Evolutionary conservation across 2,113 vertebrate species (phyloP), one percentile per base, ranked within the genome.

Genomic region (Rostratula benghalensis): DNA sequence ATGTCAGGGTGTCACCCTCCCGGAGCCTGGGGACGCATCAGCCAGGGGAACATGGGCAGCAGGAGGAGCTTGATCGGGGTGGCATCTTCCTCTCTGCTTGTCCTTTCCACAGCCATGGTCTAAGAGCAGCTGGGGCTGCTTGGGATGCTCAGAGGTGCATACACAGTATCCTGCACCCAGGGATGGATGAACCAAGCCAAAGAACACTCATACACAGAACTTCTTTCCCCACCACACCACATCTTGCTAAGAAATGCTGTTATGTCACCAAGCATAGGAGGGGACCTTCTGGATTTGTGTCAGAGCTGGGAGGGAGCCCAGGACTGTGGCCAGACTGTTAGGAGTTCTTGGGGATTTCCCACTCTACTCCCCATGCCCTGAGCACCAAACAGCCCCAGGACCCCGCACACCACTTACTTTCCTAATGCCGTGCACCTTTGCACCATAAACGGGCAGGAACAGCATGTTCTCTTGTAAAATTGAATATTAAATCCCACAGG

Each of bases 151-250:
- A 69, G 75, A 24, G 11, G 59, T 27, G 18, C 1, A 0, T 7
- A 10, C 33, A 48, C 0, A 0, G 45, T 50, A 87, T 33, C 35
- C 35, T 1, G 3, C 1, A 6, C 54, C 30, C 39, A 57, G 17
- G 64, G 56, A 9, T 25, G 48, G 39, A 31, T 0, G 0, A 43
- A 28, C 17, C 0, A 1, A 75, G 81, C 25, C 21, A 13, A 39
- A 30, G 45, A 12, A 56, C 50, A 56, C 8, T 8, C 31, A 22
- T 0, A 2, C 0, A 17, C 45, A 83, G 41, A 17, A 13, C 22
- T 41, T 73, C 71, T 10, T 39, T 85, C 51, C 33, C 15, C 3
- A 1, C 33, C 70, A 30, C 61, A 37, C 33, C 78, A 41, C 11
- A 30, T 48, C 70, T 39, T 53, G 9, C 14, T 24, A 54, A 81